These are phyloP conservation scores for Pseudomugil tenellus DNA, from an alignment of 2,797 vertebrate species.

Conservation along the genomic window DNA sequence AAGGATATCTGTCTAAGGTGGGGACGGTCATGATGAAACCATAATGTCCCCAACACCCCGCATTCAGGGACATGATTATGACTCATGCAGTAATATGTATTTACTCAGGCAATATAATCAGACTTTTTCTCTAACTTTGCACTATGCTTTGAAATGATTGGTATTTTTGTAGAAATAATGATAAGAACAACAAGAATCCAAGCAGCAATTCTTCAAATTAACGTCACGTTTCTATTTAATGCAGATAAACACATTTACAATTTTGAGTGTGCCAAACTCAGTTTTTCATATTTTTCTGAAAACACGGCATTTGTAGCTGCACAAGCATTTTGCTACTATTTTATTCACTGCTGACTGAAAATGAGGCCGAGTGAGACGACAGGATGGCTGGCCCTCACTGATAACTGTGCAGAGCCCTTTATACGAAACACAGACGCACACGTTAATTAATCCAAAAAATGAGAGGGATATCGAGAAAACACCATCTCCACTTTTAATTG, in stretches of 20 bases:
- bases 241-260: neutral
- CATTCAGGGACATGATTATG: too few species aligned
- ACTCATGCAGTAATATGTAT: neutral
- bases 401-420: conserved; percentile 75
- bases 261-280: neutral
- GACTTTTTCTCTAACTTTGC: neutral
- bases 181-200: neutral
- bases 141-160: neutral
- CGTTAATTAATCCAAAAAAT: conserved; percentile 78
- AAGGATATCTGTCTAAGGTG: too few species aligned
- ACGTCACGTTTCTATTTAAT: neutral
- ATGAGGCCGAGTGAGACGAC: conserved; percentile 81
- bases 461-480: conserved; percentile 50
- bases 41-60: too few species aligned
- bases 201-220: neutral
- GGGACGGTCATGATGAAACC: too few species aligned
- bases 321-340: conserved; percentile 40
- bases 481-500: conserved; percentile 78
- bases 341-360: conserved; percentile 79
- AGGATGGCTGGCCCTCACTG: conserved; percentile 78
- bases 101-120: too few species aligned
- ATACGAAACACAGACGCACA: conserved; percentile 42
- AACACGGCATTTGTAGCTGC: conserved; percentile 10
- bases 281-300: neutral
- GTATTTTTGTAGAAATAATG: neutral